These are phyloP conservation scores for Aplodontia rufa DNA, from an alignment of 2,113 vertebrate species.

Conservation along the genomic window DNA sequence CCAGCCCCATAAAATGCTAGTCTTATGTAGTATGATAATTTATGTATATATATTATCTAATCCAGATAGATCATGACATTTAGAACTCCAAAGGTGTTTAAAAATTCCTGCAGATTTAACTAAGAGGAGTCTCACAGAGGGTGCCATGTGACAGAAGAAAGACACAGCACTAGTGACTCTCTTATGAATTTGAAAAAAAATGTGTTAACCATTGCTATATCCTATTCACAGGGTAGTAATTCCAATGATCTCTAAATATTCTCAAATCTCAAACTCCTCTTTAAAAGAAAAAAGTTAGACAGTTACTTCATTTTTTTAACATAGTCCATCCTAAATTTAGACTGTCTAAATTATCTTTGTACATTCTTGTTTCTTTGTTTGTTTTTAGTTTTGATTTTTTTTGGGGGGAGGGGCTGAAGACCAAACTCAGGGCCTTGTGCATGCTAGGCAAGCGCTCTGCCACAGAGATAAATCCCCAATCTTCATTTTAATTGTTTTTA, in stretches of 20 bases:
- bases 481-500: neutral
- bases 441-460: no score
- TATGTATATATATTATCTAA: neutral
- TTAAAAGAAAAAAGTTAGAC: neutral
- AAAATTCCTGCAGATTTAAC: neutral
- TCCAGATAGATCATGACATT: neutral
- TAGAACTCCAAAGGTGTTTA: neutral
- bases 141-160: neutral
- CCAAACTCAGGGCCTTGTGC: no score
- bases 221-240: neutral
- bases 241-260: neutral
- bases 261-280: neutral
- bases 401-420: no score
- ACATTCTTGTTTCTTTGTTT: neutral
- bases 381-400: no score
- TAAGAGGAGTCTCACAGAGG: neutral
- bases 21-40: neutral
- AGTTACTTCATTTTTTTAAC: neutral
- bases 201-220: neutral
- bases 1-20: no score
- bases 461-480: no score
- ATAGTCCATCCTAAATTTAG: neutral
- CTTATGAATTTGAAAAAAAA: neutral
- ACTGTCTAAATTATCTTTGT: neutral
- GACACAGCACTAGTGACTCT: neutral